Percentiles rank a stretch among this genome's conserved stretches.
These are phyloP conservation scores for Sphyrna mokarran DNA, from an alignment of 2,113 vertebrate genomes.

Conservation along the genomic window DNA sequence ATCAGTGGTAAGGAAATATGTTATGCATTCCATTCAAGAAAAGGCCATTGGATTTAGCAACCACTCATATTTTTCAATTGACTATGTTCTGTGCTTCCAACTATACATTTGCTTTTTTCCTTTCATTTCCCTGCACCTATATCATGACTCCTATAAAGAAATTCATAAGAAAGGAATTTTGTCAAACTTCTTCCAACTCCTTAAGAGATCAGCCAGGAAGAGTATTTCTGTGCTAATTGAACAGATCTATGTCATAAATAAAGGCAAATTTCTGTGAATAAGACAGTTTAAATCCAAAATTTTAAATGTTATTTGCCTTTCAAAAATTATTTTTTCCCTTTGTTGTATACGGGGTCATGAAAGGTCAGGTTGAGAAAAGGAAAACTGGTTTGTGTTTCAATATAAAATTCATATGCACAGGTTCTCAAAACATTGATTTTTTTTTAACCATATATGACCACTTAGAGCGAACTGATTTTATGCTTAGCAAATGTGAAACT, in stretches of 20 bases:
- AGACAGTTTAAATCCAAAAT: background rate
- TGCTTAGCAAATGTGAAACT: background rate
- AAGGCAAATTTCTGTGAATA: background rate
- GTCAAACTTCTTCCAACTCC: background rate
- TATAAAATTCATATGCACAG: background rate
- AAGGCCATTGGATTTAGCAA: background rate
- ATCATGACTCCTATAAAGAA: too few species aligned
- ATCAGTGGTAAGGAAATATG: conserved; percentile 74
- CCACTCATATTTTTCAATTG: background rate
- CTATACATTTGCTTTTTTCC: background rate
- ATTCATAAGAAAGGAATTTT: background rate
- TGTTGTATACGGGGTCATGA: background rate
- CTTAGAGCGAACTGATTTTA: background rate
- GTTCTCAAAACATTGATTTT: background rate
- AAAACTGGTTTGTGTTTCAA: background rate
- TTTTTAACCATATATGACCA: background rate
- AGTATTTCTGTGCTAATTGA: too few species aligned
- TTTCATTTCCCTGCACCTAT: background rate
- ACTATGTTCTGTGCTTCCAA: background rate
- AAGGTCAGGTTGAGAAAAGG: background rate
- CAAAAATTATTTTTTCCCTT: background rate
- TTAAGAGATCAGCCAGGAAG: background rate
- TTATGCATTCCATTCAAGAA: background rate
- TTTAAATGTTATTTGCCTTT: background rate
- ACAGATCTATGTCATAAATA: background rate